A percentile compares a stretch with the other conserved stretches of the same genome.
These are phyloP conservation scores for Eupithecia inturbata DNA, from an alignment of 2,888 invertebrate genomes.

Conservation along the genomic window DNA sequence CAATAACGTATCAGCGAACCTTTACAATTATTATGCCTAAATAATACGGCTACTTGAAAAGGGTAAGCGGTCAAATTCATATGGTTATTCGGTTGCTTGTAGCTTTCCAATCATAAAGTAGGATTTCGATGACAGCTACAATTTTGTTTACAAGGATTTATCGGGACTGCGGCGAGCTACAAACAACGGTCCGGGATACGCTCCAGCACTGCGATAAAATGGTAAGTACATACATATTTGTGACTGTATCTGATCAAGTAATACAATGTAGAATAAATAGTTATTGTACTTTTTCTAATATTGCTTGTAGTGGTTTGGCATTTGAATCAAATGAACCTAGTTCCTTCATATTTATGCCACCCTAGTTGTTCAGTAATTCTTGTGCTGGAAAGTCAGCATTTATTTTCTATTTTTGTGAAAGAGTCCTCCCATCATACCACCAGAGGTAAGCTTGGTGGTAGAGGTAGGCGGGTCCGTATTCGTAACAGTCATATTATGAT, in stretches of 20 bases:
- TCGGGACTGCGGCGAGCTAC: conserved; percentile 51
- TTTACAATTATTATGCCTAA: conserved; percentile 34
- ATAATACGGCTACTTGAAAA: conserved; percentile 53
- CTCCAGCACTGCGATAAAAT: conserved; percentile 9
- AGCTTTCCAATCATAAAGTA: conserved; percentile 72
- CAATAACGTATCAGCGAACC: conserved; percentile 19
- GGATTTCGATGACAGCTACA: conserved; percentile 75
- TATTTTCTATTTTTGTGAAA: no score
- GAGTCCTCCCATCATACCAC: no score
- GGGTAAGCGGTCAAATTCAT: conserved; percentile 69
- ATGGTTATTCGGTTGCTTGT: conserved; percentile 68
- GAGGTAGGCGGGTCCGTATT: no score
- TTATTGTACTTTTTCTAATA: not conserved
- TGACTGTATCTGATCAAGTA: conserved; percentile 14
- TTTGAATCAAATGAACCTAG: not conserved
- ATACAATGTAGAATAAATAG: not conserved
- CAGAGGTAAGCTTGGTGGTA: no score
- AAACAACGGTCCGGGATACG: conserved; percentile 26
- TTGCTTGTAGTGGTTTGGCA: not conserved
- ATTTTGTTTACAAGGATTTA: conserved; percentile 79
- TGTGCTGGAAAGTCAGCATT: no score
- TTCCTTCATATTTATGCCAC: not conserved
- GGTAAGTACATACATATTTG: conserved; percentile 21
- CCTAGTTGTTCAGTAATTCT: no score
- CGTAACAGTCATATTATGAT: not conserved